Base-by-base conservation (phyloP, 2,888 invertebrate genomes). In the Aplocera efformata region DNA sequence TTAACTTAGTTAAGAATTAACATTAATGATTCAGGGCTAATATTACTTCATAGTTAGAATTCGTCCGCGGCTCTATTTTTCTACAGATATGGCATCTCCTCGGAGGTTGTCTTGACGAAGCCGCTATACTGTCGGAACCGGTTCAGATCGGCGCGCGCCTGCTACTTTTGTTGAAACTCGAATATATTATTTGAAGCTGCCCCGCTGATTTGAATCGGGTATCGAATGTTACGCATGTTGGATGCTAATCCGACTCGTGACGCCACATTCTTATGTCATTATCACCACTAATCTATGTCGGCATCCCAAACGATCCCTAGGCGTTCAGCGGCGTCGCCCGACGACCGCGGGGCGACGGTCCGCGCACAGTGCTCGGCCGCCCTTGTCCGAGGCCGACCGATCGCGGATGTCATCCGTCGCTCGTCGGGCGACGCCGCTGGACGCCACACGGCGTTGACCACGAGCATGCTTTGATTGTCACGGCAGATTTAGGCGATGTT, bases 11-110 rank as follows among this genome's bases (percentile, higher is more conserved):
- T 76, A 76, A 77, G 76, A 69, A 58, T 65, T 71, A 66, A 62
- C 61, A 56, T 46, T 32, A 56, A 75, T 71, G 58, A 44, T 36
- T 56, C 38, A 67, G 70, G 74, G 63, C 57, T 58, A 54, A 42
- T 60, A 58, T 64, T 74, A 72, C 69, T 69, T 66, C 60, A 63
- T 72, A 72, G 69, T 42, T 55, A 59, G 56, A 63, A 60, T 60
- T 58, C 63, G 65, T 62, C 62, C 58, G 63, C 64, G 67, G 67
- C 72, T 78, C 73, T 82, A 82, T 82, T 81, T 80, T 82, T 80
- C 67, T 82, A 82, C 70, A 63, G 68, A 69, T 35, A 35, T 40
- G 55, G 71, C 70, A 71, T 70, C 68, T 69, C 70, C 51, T 51
- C 36, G 30, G 65, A 65, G 57, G 46, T 60, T 47, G 47, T 37